phyloP scores from a whole-genome alignment of 2,888 invertebrate genomes.

The Corbicula japonica region DNA sequence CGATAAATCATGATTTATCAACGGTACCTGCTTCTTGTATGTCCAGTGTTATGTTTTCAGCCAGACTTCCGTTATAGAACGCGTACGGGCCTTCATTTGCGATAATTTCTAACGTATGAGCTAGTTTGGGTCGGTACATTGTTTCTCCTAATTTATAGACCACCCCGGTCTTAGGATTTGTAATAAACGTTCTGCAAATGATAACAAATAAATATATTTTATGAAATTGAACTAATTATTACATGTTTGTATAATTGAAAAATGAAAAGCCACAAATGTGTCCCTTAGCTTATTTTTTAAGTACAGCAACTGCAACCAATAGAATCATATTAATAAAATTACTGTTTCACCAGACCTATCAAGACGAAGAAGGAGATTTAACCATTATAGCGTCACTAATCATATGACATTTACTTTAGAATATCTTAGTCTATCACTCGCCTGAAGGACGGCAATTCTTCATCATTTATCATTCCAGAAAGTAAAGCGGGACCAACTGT shows the following conservation, averaged over 20 bases:
- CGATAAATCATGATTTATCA: background rate
- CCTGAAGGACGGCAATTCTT: conserved; percentile 49
- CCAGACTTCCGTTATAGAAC: conserved; percentile 92
- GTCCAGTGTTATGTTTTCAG: conserved; percentile 91
- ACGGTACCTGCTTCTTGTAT: conserved; percentile 89
- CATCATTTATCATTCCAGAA: conserved; percentile 34
- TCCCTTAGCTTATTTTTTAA: too few relatives aligned
- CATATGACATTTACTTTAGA: background rate
- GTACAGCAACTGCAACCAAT: too few relatives aligned
- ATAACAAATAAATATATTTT: background rate
- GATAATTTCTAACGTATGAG: conserved; percentile 91
- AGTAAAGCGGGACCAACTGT: conserved; percentile 61
- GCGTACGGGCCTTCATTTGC: conserved; percentile 90
- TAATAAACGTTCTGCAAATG: conserved; percentile 70
- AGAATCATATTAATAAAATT: too few relatives aligned
- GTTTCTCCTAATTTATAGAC: conserved; percentile 72
- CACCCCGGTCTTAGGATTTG: conserved; percentile 70
- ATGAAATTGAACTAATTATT: too few relatives aligned
- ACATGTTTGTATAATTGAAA: too few relatives aligned
- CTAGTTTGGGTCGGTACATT: conserved; percentile 89
- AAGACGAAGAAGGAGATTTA: too few relatives aligned
- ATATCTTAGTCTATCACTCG: conserved; percentile 1
- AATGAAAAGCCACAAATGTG: too few relatives aligned
- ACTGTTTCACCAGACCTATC: too few relatives aligned
- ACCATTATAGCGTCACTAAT: too few relatives aligned